Conservation (phyloP, 2,888 invertebrate species). For the Malachius bipustulatus region DNA sequence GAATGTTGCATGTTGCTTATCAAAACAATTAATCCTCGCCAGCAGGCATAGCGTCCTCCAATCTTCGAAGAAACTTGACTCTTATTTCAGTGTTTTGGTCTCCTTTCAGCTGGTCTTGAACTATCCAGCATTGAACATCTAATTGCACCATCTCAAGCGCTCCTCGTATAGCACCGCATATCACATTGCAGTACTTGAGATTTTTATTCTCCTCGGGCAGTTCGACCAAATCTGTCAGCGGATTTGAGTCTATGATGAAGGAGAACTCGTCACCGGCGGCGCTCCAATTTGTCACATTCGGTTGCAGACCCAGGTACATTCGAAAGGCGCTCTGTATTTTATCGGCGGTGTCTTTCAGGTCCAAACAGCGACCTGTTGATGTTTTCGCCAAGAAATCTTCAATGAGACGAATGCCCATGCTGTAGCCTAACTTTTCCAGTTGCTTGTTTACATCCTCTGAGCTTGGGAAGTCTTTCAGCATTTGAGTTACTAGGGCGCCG, state of each 20-base stretch:
- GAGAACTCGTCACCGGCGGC: slow-evolving; percentile 94
- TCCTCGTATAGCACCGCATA: slow-evolving; percentile 85
- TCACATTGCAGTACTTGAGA: slow-evolving; percentile 82
- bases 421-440: slow-evolving; percentile 89
- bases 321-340: slow-evolving; percentile 76
- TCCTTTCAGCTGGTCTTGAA: slow-evolving; percentile 89
- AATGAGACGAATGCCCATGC: slow-evolving; percentile 94
- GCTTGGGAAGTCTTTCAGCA: slow-evolving; percentile 92
- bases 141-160: slow-evolving; percentile 98
- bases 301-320: slow-evolving; percentile 83
- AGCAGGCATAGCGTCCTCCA: slow-evolving; percentile 96
- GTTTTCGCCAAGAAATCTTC: slow-evolving; percentile 95
- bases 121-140: slow-evolving; percentile 90
- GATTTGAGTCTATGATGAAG: slow-evolving; percentile 87
- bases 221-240: slow-evolving; percentile 94
- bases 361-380: slow-evolving; percentile 78
- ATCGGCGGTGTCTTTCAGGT: slow-evolving; percentile 95
- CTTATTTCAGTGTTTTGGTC: slow-evolving; percentile 88
- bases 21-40: slow-evolving; percentile 98
- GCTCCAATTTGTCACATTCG: slow-evolving; percentile 90
- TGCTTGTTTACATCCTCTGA: slow-evolving; percentile 97
- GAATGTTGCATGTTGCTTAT: no score
- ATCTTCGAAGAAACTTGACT: slow-evolving; percentile 84
- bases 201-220: slow-evolving; percentile 73
- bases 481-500: slow-evolving; percentile 92